phyloP scores from a whole-genome alignment of 2,113 vertebrate species.

The Plecotus auritus region DNA sequence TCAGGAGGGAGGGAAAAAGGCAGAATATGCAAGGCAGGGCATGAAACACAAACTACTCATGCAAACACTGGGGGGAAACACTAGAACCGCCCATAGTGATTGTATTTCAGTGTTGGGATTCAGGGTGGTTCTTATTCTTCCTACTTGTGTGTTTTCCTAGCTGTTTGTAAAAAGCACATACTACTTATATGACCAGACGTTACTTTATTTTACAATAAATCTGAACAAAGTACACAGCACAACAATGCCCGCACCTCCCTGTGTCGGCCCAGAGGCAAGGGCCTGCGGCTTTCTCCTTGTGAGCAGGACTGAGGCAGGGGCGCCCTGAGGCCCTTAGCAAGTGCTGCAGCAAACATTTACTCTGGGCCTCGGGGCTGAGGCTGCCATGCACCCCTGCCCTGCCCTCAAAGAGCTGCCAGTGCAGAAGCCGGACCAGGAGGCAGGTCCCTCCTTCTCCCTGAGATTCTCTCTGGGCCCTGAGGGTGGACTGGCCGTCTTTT shows the following conservation, averaged over 20 bases:
- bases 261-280: background rate
- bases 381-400: background rate
- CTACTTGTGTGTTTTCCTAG: conserved; percentile 4
- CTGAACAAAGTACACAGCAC: background rate
- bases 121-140: background rate
- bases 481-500: fast-evolving
- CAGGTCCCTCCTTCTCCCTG: no score
- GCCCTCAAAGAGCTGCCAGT: background rate
- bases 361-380: background rate
- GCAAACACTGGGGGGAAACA: background rate
- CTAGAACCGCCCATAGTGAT: background rate
- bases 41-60: conserved; percentile 11
- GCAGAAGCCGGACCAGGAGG: background rate
- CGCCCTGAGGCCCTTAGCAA: fast-evolving
- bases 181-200: background rate
- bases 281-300: background rate
- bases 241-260: background rate
- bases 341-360: background rate
- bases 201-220: background rate
- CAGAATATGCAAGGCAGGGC: background rate
- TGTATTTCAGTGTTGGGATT: background rate
- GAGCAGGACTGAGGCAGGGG: background rate
- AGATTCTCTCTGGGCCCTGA: background rate
- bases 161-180: background rate
- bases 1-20: background rate